phyloP scores from a whole-genome alignment of 2,888 invertebrate genomes.

The Pandemis corylana region DNA sequence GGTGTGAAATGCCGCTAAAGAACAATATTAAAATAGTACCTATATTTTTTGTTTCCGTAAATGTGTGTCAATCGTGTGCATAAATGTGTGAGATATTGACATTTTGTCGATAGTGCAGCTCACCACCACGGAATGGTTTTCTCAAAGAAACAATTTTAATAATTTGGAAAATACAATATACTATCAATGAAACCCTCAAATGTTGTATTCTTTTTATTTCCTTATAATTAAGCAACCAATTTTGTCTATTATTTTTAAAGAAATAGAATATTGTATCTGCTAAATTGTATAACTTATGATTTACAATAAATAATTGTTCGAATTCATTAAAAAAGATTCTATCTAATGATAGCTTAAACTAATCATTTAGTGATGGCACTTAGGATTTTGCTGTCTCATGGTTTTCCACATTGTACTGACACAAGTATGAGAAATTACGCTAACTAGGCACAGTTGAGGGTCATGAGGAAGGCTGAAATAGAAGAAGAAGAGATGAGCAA shows the following conservation, averaged over 20 bases:
- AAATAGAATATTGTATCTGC: conserved; percentile 15
- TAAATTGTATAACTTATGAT: conserved; percentile 14
- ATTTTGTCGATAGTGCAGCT: no score
- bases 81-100: neutral
- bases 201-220: conserved; percentile 13
- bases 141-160: neutral
- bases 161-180: conserved; percentile 14
- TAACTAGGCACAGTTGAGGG: neutral
- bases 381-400: neutral
- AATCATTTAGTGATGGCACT: conserved; percentile 7
- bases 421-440: neutral
- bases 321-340: neutral
- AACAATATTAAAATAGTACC: no score
- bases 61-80: no score
- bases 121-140: no score
- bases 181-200: conserved; percentile 18
- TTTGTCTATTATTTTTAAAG: conserved; percentile 11
- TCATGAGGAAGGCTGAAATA: neutral
- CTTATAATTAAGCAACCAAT: conserved; percentile 22
- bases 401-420: neutral
- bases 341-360: neutral
- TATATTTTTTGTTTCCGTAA: no score
- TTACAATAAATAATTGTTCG: conserved; percentile 10
- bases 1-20: no score
- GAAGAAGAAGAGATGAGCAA: neutral